Evolutionary conservation across 1,140 invertebrate genomes (phyloP).

Genomic region (Epicauta chinensis): DNA sequence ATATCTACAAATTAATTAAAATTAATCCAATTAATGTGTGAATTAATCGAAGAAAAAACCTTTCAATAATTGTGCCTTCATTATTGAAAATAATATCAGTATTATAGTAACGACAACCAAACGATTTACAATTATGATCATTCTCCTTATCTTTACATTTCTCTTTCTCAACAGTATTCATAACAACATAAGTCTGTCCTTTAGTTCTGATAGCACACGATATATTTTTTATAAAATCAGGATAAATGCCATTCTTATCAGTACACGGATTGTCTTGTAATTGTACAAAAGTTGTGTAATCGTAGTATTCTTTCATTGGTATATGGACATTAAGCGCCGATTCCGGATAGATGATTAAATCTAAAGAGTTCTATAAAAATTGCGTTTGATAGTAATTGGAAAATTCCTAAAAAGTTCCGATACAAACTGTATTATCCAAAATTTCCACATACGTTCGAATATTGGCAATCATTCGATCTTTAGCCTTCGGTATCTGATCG

Average conservation of each 20-base stretch:
- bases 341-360: conserved; percentile 8
- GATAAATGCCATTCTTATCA: conserved; percentile 1
- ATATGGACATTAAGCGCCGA: neutral
- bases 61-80: conserved; percentile 33
- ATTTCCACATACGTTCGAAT: conserved; percentile 2
- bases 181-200: conserved; percentile 53
- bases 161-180: conserved; percentile 45
- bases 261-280: too few species aligned
- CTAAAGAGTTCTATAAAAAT: neutral
- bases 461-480: neutral
- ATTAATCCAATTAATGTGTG: too few species aligned
- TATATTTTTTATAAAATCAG: conserved; percentile 42
- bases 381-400: too few species aligned
- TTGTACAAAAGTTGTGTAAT: neutral
- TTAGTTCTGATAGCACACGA: conserved; percentile 38
- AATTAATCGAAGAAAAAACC: too few species aligned
- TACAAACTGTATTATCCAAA: neutral
- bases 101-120: conserved; percentile 56
- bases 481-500: neutral
- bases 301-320: neutral
- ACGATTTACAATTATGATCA: conserved; percentile 34
- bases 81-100: conserved; percentile 61
- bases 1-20: conserved; percentile 46
- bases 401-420: too few species aligned
- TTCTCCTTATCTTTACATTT: conserved; percentile 42